These are phyloP conservation scores for Nephotettix cincticeps DNA, from an alignment of 1,140 invertebrate genomes.

Conservation along the genomic window DNA sequence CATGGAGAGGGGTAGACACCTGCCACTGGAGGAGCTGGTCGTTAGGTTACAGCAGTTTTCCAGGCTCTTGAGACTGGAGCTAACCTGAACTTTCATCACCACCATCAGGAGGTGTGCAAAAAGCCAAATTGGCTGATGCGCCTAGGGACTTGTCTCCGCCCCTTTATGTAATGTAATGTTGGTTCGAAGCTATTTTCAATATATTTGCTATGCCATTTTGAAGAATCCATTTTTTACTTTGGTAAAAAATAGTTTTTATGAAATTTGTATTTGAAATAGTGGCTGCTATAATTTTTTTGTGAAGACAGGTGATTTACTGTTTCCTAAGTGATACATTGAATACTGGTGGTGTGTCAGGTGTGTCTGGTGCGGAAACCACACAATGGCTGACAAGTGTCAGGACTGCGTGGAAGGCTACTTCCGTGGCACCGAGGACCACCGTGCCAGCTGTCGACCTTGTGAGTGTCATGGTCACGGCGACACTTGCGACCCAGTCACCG, in stretches of 20 bases:
- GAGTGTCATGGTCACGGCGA: conserved; percentile 94
- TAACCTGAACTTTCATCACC: no score
- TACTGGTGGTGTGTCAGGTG: conserved; percentile 52
- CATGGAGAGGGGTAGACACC: no score
- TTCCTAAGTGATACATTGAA: background rate
- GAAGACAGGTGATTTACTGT: background rate
- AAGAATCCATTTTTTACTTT: no score
- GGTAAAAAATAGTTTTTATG: background rate
- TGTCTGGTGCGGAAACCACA: conserved; percentile 82
- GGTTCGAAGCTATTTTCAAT: no score
- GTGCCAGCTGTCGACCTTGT: conserved; percentile 68
- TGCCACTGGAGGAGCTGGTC: no score
- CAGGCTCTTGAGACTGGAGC: no score
- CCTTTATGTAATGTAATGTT: no score
- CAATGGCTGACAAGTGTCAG: conserved; percentile 80
- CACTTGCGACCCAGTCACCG: conserved; percentile 86
- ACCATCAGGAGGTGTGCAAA: no score
- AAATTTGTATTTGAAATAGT: background rate
- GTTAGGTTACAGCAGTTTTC: no score
- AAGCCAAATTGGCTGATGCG: no score
- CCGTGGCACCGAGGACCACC: conserved; percentile 72
- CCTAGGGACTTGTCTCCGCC: no score
- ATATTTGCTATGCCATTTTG: no score
- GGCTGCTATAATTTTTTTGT: background rate
- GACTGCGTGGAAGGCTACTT: conserved; percentile 84